Evolutionary conservation across 2,888 invertebrate genomes (phyloP), one percentile per base, ranked within the genome.

Genomic region (Spisula subtruncata): DNA sequence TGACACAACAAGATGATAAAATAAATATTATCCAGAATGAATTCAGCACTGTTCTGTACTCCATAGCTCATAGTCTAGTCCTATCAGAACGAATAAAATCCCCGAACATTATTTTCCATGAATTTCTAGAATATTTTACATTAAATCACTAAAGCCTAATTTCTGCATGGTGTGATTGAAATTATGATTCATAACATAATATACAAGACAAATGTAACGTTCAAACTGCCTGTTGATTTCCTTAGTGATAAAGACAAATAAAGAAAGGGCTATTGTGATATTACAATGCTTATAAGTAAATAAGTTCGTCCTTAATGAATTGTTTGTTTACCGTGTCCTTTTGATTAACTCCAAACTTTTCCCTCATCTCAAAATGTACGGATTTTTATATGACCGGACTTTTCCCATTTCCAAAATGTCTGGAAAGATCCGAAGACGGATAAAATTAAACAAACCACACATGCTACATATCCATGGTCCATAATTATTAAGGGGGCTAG

Each of bases 221-320:
- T 51, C 51, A 14, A 51, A 51, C 12, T 16, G 51, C 5, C 14
- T 51, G 51, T 12, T 12, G 4, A 12, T 51, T 51, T 66, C 25
- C 60, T 66, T 66, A 66, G 60, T 66, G 60, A 66, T 66, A 66
- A 56, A 51, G 51, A 66, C 25, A 66, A 66, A 66, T 25, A 66
- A 25, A 66, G 10, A 66, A 25, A 25, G 25, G 60, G 5, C 18
- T 16, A 56, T 20, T 56, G 18, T 56, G 56, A 56, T 20, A 60
- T 51, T 16, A 51, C 60, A 60, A 20, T 25, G 1, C 20, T 10
- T 12, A 25, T 10, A 66, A 0, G 60, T 66, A 25, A 4, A 6
- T 66, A 25, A 51, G 51, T 6, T 14, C 16, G 16, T 12, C 51
- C 51, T 51, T 51, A 51, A 51, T 6, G 51, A 51, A 51, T 51